These are phyloP conservation scores for Drosophila antonietae DNA, from an alignment of 2,888 invertebrate species.

Conservation along the genomic window DNA sequence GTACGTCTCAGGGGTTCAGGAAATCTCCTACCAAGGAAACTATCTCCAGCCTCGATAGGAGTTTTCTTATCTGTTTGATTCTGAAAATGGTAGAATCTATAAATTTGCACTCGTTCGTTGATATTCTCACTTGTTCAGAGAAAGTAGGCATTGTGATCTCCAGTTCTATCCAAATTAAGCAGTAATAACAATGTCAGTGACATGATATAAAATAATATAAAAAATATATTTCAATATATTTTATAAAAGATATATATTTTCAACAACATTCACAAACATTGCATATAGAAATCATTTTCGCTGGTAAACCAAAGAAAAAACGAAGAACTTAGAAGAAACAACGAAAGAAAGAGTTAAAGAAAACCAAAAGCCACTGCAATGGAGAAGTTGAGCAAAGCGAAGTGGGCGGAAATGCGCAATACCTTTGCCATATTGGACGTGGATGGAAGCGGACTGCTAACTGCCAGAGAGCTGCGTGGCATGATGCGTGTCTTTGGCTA, in stretches of 20 bases:
- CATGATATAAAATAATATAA: neutral
- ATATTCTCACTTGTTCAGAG: neutral
- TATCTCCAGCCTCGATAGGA: too few species aligned
- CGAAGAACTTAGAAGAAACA: neutral
- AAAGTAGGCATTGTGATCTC: neutral
- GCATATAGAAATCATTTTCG: neutral
- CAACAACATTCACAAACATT: neutral
- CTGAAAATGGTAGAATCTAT: too few species aligned
- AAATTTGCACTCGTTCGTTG: too few species aligned
- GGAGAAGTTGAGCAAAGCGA: constrained; percentile 24
- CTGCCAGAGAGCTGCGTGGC: constrained; percentile 13
- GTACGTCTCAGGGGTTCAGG: too few species aligned
- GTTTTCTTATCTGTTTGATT: too few species aligned
- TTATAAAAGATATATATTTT: neutral
- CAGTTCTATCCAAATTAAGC: too few species aligned
- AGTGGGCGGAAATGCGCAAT: constrained; percentile 21
- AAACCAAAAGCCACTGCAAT: neutral
- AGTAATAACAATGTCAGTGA: neutral
- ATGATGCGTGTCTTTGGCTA: constrained; percentile 45
- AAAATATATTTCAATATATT: neutral
- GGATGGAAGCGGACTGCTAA: constrained; percentile 26
- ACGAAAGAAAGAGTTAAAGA: neutral
- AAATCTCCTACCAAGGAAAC: too few species aligned
- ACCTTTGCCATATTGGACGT: constrained; percentile 38
- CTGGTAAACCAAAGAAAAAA: neutral